Conservation (phyloP, 2,888 invertebrate species). For the Lochmaea capreae region DNA sequence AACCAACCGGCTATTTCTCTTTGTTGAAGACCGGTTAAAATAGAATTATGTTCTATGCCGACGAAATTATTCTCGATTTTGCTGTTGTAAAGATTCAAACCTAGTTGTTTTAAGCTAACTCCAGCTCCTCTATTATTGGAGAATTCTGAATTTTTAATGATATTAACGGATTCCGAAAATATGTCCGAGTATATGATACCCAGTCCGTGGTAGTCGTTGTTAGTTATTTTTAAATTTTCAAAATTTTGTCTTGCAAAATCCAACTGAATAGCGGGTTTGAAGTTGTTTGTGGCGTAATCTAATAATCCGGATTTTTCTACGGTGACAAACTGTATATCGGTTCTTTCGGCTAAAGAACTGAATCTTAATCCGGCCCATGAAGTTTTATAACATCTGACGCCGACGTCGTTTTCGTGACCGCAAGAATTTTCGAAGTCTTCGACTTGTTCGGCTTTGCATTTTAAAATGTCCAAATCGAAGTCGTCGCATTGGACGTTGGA, state of each 20-base stretch:
- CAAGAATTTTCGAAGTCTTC: constrained; percentile 91
- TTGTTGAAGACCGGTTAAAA: constrained; percentile 84
- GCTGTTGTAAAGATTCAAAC: constrained; percentile 82
- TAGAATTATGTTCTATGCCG: constrained; percentile 94
- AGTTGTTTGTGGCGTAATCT: constrained; percentile 89
- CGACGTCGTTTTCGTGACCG: constrained; percentile 87
- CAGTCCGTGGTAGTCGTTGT: constrained; percentile 93
- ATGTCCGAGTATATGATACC: constrained; percentile 95
- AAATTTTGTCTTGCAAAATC: constrained; percentile 86
- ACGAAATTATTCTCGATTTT: constrained; percentile 87
- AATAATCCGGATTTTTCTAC: constrained; percentile 93
- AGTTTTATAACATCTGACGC: constrained; percentile 88
- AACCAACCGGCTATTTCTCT: constrained; percentile 95
- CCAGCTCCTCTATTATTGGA: constrained; percentile 89
- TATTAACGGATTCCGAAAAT: constrained; percentile 85
- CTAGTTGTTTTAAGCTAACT: constrained; percentile 89
- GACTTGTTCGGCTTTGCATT: constrained; percentile 82
- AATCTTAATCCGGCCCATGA: constrained; percentile 96
- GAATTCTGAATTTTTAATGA: constrained; percentile 86
- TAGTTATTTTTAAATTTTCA: constrained; percentile 82
- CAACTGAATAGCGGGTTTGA: constrained; percentile 90
- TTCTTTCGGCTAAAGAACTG: constrained; percentile 87
- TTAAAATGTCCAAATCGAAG: constrained; percentile 89
- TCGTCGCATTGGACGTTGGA: constrained; percentile 93
- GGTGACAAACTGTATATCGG: constrained; percentile 87